These are phyloP conservation scores for Mythimna pallens DNA, from an alignment of 2,888 invertebrate genomes.

Conservation along the genomic window DNA sequence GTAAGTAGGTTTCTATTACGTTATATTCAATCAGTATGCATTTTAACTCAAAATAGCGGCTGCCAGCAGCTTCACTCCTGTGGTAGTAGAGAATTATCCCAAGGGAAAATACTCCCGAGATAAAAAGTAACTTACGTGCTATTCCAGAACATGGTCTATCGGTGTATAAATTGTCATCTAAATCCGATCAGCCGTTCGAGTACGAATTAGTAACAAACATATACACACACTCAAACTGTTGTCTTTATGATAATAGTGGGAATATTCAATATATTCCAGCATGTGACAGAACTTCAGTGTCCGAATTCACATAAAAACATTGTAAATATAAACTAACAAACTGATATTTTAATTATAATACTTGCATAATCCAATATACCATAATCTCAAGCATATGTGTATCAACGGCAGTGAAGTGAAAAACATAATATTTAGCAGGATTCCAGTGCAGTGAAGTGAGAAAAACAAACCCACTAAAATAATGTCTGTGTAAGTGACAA, in stretches of 20 bases:
- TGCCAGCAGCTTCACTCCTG: too few species aligned
- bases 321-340: neutral
- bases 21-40: neutral
- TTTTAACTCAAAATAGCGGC: neutral
- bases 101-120: too few species aligned
- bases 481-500: constrained; percentile 8
- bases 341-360: neutral
- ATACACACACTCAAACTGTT: too few species aligned
- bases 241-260: too few species aligned
- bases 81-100: too few species aligned
- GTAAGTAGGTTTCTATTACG: neutral
- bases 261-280: constrained; percentile 2
- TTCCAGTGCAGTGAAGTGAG: constrained; percentile 30
- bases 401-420: constrained; percentile 10
- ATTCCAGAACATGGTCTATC: too few species aligned
- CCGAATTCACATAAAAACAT: neutral
- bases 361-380: neutral
- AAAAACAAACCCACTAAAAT: neutral
- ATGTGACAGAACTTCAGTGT: constrained; percentile 36
- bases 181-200: too few species aligned
- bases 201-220: too few species aligned
- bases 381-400: constrained; percentile 2
- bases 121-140: too few species aligned
- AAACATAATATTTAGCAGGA: neutral
- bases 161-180: too few species aligned